phyloP scores from a whole-genome alignment of 1,140 invertebrate genomes.

The Pachyrhynchus sulphureomaculatus region DNA sequence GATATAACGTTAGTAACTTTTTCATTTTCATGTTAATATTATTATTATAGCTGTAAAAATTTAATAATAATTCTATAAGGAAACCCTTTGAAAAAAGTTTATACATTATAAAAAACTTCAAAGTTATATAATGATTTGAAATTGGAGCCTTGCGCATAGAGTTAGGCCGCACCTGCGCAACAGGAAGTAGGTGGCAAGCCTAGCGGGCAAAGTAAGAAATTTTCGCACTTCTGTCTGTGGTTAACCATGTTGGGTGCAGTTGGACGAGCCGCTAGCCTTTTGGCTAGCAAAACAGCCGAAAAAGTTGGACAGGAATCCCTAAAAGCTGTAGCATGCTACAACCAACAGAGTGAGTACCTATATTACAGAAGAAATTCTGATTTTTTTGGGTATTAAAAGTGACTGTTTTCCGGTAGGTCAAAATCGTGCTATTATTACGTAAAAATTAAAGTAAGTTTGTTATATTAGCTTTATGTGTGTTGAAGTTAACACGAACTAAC shows the following conservation, averaged over 20 bases:
- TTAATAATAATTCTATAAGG: no score
- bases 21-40: no score
- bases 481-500: no score
- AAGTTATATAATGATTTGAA: slow-evolving; percentile 11
- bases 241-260: slow-evolving; percentile 51
- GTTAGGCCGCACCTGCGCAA: slow-evolving; percentile 6
- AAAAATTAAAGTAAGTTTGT: background rate
- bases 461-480: no score
- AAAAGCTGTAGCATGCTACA: slow-evolving; percentile 43
- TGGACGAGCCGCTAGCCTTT: slow-evolving; percentile 49
- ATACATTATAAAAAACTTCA: background rate
- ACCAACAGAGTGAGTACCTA: slow-evolving; percentile 39
- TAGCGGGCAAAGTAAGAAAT: slow-evolving; percentile 23
- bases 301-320: slow-evolving; percentile 47
- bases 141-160: slow-evolving; percentile 3
- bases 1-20: no score
- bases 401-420: background rate
- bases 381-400: background rate
- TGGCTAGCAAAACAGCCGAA: slow-evolving; percentile 50
- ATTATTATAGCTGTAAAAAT: no score
- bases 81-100: no score
- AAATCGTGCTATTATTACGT: slow-evolving; percentile 13
- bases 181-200: slow-evolving; percentile 25
- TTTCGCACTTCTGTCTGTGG: slow-evolving; percentile 21
- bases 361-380: background rate